phyloP scores from a whole-genome alignment of 2,888 invertebrate species.

The Eudemis profundana region DNA sequence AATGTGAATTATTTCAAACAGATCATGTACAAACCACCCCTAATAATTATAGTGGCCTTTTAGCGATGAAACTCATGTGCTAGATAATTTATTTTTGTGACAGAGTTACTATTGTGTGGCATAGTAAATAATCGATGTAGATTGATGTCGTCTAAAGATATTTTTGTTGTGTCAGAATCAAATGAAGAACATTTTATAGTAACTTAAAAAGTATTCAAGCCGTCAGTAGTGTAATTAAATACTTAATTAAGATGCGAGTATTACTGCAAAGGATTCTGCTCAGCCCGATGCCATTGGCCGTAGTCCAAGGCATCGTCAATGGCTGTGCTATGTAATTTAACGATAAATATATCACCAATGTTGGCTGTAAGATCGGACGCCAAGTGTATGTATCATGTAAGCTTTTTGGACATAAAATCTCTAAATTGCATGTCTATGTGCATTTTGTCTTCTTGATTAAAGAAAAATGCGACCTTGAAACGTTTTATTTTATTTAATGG shows the following conservation, averaged over 20 bases:
- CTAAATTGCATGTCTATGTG: slow-evolving; percentile 69
- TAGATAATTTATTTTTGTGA: slow-evolving; percentile 59
- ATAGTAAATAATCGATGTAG: slow-evolving; percentile 53
- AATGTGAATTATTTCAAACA: slow-evolving; percentile 41
- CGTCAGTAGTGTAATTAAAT: slow-evolving; percentile 60
- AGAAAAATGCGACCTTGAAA: slow-evolving; percentile 65
- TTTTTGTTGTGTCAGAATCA: slow-evolving; percentile 54
- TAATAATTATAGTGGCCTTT: slow-evolving; percentile 60
- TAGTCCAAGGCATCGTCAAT: slow-evolving; percentile 69
- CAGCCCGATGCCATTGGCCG: slow-evolving; percentile 54
- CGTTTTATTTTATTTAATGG: slow-evolving; percentile 13
- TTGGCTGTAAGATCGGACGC: slow-evolving; percentile 48
- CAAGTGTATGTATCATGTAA: slow-evolving; percentile 53
- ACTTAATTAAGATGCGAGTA: slow-evolving; percentile 51
- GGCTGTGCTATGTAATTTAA: slow-evolving; percentile 71
- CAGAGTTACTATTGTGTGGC: slow-evolving; percentile 50
- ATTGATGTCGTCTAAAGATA: slow-evolving; percentile 54
- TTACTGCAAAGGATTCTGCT: slow-evolving; percentile 52
- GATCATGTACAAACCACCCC: slow-evolving; percentile 50
- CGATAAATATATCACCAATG: slow-evolving; percentile 34
- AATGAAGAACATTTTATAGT: slow-evolving; percentile 60
- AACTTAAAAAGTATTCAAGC: slow-evolving; percentile 70
- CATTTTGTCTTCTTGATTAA: slow-evolving; percentile 72
- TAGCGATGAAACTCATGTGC: slow-evolving; percentile 54
- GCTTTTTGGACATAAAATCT: slow-evolving; percentile 64